phyloP scores from a whole-genome alignment of 2,888 invertebrate genomes.

The Plebejus melissa region DNA sequence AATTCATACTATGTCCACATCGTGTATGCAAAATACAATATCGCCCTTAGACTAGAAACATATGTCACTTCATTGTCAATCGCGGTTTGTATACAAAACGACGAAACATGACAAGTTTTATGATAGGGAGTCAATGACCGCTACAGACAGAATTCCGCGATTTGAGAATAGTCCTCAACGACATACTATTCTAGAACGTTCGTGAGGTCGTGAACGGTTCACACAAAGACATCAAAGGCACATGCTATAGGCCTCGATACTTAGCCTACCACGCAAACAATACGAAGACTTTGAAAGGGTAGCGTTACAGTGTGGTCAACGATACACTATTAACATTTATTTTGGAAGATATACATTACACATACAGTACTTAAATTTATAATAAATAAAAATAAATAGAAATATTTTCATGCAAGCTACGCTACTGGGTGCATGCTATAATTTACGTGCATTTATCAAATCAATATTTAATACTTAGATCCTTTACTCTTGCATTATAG shows the following conservation, averaged over 20 bases:
- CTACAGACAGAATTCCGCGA: too few relatives aligned
- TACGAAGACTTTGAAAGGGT: slow-evolving; percentile 11
- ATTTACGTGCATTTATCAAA: slow-evolving; percentile 48
- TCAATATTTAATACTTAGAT: slow-evolving; percentile 9
- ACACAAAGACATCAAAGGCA: slow-evolving; percentile 11
- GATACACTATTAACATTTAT: slow-evolving; percentile 73
- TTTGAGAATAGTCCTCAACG: slow-evolving; percentile 36
- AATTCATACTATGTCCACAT: too few relatives aligned
- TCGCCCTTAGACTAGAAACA: too few relatives aligned
- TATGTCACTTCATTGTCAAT: too few relatives aligned
- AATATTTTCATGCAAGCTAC: slow-evolving; percentile 73
- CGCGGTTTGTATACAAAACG: too few relatives aligned
- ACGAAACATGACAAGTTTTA: too few relatives aligned
- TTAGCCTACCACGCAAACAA: slow-evolving; percentile 25
- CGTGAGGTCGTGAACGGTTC: slow-evolving; percentile 19
- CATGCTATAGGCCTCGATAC: slow-evolving; percentile 18
- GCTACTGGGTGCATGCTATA: slow-evolving; percentile 67
- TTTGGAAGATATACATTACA: slow-evolving; percentile 69
- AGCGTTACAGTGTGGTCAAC: slow-evolving; percentile 38
- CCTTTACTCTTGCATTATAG: slow-evolving; percentile 40
- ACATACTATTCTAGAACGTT: slow-evolving; percentile 25
- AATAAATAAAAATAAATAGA: slow-evolving; percentile 42
- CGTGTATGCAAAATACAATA: too few relatives aligned
- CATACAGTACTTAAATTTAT: slow-evolving; percentile 50
- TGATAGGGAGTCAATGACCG: too few relatives aligned